Base-by-base conservation (phyloP, 2,113 vertebrate genomes). In the Triplophysa siluroides region DNA sequence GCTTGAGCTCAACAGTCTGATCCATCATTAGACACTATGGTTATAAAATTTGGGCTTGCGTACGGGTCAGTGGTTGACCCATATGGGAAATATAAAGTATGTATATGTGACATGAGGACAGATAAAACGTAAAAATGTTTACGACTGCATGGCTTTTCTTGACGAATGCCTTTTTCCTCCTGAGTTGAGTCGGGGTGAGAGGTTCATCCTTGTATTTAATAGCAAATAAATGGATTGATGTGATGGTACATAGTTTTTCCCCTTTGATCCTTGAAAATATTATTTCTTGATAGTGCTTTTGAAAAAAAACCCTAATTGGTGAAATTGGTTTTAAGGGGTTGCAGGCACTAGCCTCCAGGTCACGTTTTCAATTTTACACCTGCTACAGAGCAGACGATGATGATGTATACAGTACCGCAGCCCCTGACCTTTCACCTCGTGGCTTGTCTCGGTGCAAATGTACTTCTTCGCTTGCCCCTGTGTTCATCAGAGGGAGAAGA, bases 401-500 rank as follows among this genome's bases (percentile, higher is more conserved):
- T 56, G 18, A 72, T 72, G 1, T 41, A 54, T 16, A 71, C 24
- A 19, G 19, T 4, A 58, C 26, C 50, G 18, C 47, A 29, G 68
- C 18, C 47, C 26, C 52, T 72, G 52, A 72, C 26, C 70, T 72
- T 72, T 38, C n/a, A 21, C 70, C 68, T 33, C 24, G 8, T 16
- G 68, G 1, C 16, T 9, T 0, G 23, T 26, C n/a, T 43, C 62
- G 54, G 75, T 69, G 77, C 24, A 14, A 64, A 24, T 56, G 38
- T 52, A 21, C 38, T 41, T 80, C 12, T 58, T 56, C 18, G 18
- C 50, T 65, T 62, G 13, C 45, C 12, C 21, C 66, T 24, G 23
- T 56, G 76, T 52, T 54, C 16, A 78, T 66, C 60, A 47, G 23
- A 43, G 43, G 72, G 47, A 65, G 45, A 26, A 73, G 47, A 47